Conservation (phyloP, 2,113 vertebrate species). For the Amazona guildingii region DNA sequence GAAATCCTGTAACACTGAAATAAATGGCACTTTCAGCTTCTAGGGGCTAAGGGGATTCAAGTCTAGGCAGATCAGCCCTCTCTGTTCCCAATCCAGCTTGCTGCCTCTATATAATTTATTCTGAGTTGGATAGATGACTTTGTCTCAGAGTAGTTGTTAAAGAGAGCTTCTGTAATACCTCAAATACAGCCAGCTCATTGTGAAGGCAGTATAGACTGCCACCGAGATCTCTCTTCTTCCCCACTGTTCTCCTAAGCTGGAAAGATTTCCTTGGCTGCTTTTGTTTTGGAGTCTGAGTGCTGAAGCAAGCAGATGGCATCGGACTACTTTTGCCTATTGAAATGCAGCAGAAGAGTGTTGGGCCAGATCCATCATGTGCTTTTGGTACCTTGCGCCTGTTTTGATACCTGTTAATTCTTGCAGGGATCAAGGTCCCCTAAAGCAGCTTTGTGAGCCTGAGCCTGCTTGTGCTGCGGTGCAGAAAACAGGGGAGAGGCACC, state of each 20-base stretch:
- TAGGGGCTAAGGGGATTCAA: background rate
- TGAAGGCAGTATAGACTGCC: background rate
- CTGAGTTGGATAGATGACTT: background rate
- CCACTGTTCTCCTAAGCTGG: background rate
- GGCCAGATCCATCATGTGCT: background rate
- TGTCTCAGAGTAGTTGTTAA: background rate
- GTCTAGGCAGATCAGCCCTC: background rate
- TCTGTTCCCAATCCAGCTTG: background rate
- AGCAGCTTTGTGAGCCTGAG: background rate
- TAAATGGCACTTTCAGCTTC: conserved; percentile 13
- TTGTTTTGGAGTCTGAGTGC: background rate
- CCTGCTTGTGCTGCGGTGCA: background rate
- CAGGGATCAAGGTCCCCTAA: background rate
- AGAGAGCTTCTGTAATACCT: background rate
- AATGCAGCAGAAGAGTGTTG: background rate
- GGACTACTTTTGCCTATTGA: background rate
- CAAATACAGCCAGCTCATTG: background rate
- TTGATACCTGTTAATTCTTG: background rate
- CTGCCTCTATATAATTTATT: background rate
- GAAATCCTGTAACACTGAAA: conserved; percentile 4
- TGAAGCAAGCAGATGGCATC: background rate
- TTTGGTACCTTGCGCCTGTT: background rate
- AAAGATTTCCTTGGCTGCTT: conserved; percentile 17
- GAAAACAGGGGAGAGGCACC: background rate
- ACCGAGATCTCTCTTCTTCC: background rate